phyloP scores from a whole-genome alignment of 2,888 invertebrate genomes.

The Spisula subtruncata region DNA sequence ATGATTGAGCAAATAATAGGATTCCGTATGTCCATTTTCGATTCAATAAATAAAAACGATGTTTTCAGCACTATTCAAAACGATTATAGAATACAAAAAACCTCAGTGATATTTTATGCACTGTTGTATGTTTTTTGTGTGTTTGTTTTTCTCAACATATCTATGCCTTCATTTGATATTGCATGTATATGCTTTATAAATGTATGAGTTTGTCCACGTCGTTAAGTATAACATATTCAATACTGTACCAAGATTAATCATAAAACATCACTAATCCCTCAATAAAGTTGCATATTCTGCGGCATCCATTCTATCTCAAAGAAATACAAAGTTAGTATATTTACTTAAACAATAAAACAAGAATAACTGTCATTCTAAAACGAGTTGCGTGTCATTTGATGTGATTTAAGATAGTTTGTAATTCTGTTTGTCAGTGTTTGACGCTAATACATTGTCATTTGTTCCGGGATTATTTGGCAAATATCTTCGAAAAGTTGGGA shows the following conservation, averaged over 20 bases:
- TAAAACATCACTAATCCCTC: neutral
- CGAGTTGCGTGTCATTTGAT: neutral
- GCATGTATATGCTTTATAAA: too few species aligned
- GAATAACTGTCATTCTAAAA: neutral
- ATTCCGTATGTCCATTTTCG: too few species aligned
- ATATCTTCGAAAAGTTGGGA: neutral
- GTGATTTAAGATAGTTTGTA: neutral
- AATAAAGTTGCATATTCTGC: neutral
- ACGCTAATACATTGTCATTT: neutral
- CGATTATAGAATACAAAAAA: too few species aligned
- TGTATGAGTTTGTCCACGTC: too few species aligned
- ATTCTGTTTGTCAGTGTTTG: slow-evolving; percentile 1
- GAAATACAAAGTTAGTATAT: neutral
- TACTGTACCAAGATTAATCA: neutral
- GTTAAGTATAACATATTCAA: too few species aligned
- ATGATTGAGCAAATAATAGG: too few species aligned
- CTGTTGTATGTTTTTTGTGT: too few species aligned
- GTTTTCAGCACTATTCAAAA: too few species aligned
- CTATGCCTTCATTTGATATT: too few species aligned
- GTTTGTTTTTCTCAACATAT: too few species aligned
- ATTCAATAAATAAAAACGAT: too few species aligned
- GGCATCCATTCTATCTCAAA: neutral
- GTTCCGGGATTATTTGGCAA: neutral
- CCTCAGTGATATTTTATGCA: too few species aligned
- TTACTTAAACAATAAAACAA: neutral